Conservation (phyloP, 2,113 vertebrate genomes). For the Ondatra zibethicus region DNA sequence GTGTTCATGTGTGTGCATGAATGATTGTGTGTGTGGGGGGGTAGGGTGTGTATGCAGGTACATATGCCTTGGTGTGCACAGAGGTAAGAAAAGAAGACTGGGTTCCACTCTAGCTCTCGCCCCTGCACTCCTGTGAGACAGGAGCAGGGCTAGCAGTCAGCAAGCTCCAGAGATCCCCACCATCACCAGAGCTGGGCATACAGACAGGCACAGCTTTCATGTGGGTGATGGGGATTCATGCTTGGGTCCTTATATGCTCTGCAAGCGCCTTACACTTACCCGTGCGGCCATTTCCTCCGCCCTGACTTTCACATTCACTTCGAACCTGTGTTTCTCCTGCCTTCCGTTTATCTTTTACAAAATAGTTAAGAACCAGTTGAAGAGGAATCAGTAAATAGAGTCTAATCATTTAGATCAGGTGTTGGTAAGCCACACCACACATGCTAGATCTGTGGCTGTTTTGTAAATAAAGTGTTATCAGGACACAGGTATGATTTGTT, state of each 20-base stretch:
- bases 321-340: conserved; percentile 4
- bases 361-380: neutral
- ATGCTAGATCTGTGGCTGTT: neutral
- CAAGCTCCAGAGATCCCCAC: neutral
- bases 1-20: neutral
- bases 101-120: neutral
- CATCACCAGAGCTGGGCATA: neutral
- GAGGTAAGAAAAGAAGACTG: neutral
- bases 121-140: neutral
- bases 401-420: neutral
- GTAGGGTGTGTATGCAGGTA: neutral
- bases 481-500: neutral
- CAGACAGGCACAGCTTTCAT: too few species aligned
- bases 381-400: neutral
- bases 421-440: neutral
- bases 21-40: neutral
- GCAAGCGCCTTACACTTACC: neutral
- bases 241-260: neutral
- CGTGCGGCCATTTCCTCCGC: fast-evolving
- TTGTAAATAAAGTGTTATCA: conserved; percentile 44
- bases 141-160: neutral
- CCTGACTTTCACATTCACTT: neutral
- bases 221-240: neutral
- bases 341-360: neutral
- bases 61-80: neutral